Base-by-base conservation (phyloP, 2,797 vertebrate species). In the Sparidentex hasta region DNA sequence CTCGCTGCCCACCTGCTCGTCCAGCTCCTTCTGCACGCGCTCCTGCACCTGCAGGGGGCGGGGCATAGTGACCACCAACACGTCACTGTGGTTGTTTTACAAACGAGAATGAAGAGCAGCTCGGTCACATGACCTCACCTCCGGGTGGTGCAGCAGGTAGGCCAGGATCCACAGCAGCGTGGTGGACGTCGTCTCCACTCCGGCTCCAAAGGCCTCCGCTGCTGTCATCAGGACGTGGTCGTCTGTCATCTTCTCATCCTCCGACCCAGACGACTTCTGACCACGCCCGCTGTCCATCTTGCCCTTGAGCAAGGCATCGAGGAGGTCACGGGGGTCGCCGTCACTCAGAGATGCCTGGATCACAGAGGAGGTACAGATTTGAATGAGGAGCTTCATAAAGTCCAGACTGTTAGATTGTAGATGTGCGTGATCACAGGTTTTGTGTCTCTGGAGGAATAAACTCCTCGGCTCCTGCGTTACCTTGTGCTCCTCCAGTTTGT, bases 151-250 rank as follows among this genome's bases (percentile, higher is more conserved):
- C 80, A 96, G 84, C 52, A 96, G 84, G 76, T 94, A 96, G 11
- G 95, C 95, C 68, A 96, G 80, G 70, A 94, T 88, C 95, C 96
- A 96, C 51, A 95, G 88, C 76, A 96, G 85, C 0, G 94, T 95
- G 25, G 95, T 96, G 71, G 95, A 95, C 0, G 95, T 96, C 0
- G 96, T 96, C 84, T 96, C 96, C 55, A 96, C 95, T n/a, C 96
- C 95, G 0, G 96, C 96, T 16, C 95, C 95, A 7, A 96, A 96
- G 0, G 92, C 92, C 51, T 96, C 96, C 0, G 95, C 95, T 0
- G 94, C 95, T 0, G 91, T 96, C 95, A 96, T 96, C 61, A 96
- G 84, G 57, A 96, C 93, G 1, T 96, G 95, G 83, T 96, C 95
- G 0, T 96, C 95, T 0, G 94, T 93, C 46, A 96, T 93, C 20